Evolutionary conservation across 2,113 vertebrate genomes (phyloP).

Genomic region (Canis aureus): DNA sequence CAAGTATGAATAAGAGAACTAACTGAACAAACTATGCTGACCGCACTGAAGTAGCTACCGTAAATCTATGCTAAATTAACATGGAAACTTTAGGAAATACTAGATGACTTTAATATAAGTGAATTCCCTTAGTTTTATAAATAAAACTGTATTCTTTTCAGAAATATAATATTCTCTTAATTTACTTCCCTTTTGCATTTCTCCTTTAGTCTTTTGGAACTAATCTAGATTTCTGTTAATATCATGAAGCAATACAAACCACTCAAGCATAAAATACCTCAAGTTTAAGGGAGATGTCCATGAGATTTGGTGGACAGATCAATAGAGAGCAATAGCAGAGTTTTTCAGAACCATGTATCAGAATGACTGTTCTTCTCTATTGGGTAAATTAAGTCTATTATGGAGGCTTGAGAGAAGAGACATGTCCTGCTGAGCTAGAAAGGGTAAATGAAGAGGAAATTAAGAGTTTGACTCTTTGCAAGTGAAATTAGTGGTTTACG

Average conservation of each 20-base stretch:
- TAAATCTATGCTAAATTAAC: not conserved
- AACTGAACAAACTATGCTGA: not conserved
- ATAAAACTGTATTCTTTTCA: not conserved
- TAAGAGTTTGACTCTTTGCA: slow-evolving; percentile 68
- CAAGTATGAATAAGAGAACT: not conserved
- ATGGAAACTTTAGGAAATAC: not conserved
- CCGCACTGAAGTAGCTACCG: not conserved
- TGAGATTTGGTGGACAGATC: not conserved
- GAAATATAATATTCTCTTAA: not conserved
- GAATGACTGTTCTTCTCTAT: not conserved
- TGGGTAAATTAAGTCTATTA: not conserved
- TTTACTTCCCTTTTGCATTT: not conserved
- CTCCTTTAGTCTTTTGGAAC: not conserved
- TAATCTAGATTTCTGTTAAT: not conserved
- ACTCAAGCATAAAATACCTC: not conserved
- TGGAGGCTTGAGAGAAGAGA: slow-evolving; percentile 42
- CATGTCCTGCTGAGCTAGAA: slow-evolving; percentile 60
- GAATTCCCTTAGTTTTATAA: not conserved
- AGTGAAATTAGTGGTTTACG: slow-evolving; percentile 78
- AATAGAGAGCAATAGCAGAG: not conserved
- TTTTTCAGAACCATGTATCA: not conserved
- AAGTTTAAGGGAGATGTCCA: not conserved
- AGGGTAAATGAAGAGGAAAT: slow-evolving; percentile 63
- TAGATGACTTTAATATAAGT: not conserved
- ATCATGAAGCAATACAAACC: not conserved